Evolutionary conservation across 1,140 invertebrate species (phyloP).

Genomic region (Ceratitis capitata): DNA sequence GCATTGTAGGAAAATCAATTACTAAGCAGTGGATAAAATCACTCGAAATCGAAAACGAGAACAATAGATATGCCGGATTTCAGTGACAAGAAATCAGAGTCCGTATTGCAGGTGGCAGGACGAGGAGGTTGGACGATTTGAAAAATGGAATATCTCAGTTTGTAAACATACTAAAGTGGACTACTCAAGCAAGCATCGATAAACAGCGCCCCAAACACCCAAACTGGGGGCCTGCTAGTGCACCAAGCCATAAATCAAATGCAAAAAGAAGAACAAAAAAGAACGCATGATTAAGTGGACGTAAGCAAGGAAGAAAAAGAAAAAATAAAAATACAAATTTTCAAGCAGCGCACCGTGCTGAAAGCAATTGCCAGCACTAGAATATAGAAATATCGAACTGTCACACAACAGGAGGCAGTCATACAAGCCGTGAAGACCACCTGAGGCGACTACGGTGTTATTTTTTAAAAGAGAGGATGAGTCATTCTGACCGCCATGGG

Average conservation of each 20-base stretch:
- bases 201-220: neutral
- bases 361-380: too few relatives aligned
- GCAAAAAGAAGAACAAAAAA: neutral
- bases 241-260: neutral
- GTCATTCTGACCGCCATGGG: too few relatives aligned
- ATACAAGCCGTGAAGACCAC: neutral
- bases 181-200: neutral
- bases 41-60: conserved; percentile 15
- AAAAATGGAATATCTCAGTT: neutral
- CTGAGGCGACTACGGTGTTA: too few relatives aligned
- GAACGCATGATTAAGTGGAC: conserved; percentile 14
- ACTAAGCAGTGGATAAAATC: neutral
- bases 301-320: neutral
- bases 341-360: neutral
- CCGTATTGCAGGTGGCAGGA: neutral
- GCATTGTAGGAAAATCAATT: conserved; percentile 18
- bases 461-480: too few relatives aligned
- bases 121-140: neutral
- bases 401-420: neutral
- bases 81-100: neutral
- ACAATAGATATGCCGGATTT: conserved; percentile 11
- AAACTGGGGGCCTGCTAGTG: neutral
- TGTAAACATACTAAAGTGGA: neutral
- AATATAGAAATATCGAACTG: too few relatives aligned
- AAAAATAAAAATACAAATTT: neutral